Evolutionary conservation across 2,888 invertebrate species (phyloP), one percentile per base, ranked within the genome.

Genomic region (Acleris emargana): DNA sequence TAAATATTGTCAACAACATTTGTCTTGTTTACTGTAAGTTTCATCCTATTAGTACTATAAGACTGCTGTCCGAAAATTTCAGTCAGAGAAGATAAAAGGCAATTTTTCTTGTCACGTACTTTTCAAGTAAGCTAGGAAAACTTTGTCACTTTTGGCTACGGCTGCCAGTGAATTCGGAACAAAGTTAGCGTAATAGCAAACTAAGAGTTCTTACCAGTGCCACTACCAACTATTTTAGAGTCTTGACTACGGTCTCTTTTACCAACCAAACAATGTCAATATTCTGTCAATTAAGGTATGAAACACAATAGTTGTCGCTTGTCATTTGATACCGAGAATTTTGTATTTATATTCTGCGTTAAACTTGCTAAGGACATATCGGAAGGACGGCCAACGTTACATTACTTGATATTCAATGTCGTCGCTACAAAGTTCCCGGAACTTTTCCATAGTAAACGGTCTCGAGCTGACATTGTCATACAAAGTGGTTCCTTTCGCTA

Each of bases 321-420:
- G 16, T 4, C 32, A 50, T 50, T 47, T n/a, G 22, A 55, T 66
- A 61, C 54, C 43, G 45, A 51, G 64, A 55, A 55, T 28, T 22
- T 13, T 6, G 22, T 42, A 60, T 64, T 64, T 43, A 55, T 51
- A 61, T 60, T 57, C 66, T 38, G 43, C 66, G 25, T 13, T 42
- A 47, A 50, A 17, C 60, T 22, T 43, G 47, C 18, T 66, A 66
- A 66, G 59, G 67, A 68, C 62, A 54, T 49, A 50, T 55, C 60
- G 59, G 83, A 86, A 87, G 87, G 83, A 82, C 81, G 77, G 74
- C 75, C 77, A 76, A 79, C 81, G 82, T 80, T 81, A 81, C 77
- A 74, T 64, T 79, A 79, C 73, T 89, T 89, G 77, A 78, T 87
- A 89, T 89, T 87, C 89, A 73, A 75, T 72, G 76, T 71, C 69